Percentiles rank a stretch among this genome's conserved stretches.
phyloP scores from a whole-genome alignment of 2,797 vertebrate genomes.

The Alfaro cultratus region DNA sequence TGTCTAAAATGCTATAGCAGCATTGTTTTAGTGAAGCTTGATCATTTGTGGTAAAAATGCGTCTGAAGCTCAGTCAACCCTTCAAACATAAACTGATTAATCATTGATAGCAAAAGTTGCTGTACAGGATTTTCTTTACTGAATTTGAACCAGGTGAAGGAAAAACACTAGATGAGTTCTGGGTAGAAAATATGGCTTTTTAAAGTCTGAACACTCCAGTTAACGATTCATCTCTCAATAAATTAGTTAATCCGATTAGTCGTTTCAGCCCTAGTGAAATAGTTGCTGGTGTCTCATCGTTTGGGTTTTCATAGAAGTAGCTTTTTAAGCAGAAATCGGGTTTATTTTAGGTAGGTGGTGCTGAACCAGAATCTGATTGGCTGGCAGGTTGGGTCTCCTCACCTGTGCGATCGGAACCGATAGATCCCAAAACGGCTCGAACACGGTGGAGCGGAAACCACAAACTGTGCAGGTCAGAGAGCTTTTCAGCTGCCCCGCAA shows the following conservation, averaged over 20 bases:
- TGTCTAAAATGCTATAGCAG: not conserved
- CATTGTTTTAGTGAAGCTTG: not conserved
- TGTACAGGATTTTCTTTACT: not conserved
- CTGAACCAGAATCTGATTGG: not conserved
- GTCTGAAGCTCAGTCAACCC: not conserved
- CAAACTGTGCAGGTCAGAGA: conserved; percentile 92
- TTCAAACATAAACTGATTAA: not conserved
- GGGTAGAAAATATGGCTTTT: not conserved
- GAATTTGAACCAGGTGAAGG: not conserved
- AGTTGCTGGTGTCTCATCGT: not conserved
- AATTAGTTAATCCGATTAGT: not conserved
- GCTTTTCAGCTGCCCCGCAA: conserved; percentile 95
- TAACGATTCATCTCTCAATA: not conserved
- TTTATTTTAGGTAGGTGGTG: not conserved
- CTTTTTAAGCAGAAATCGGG: not conserved
- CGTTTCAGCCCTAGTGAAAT: not conserved
- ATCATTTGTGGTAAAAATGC: not conserved
- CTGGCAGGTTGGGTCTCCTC: conserved; percentile 31
- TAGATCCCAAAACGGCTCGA: conserved; percentile 97
- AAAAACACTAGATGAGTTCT: not conserved
- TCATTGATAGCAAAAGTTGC: not conserved
- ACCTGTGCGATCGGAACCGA: conserved; percentile 95
- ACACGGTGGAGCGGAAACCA: conserved; percentile 92
- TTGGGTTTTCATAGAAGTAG: not conserved
- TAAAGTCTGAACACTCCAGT: not conserved